Base-by-base conservation (phyloP, 1,140 invertebrate genomes). In the Babylonia areolata region DNA sequence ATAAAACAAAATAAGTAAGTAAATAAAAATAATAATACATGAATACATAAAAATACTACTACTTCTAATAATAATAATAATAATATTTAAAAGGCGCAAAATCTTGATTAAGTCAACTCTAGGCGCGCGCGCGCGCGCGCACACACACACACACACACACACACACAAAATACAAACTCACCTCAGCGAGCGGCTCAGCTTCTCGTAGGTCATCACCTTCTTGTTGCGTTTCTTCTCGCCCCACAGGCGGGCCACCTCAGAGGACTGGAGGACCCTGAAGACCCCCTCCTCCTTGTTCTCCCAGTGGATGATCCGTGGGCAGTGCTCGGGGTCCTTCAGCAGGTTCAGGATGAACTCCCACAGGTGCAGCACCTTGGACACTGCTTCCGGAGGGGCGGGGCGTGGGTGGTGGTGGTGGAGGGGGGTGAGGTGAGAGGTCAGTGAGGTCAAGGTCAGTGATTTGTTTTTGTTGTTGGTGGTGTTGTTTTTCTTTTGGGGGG, bases 131-230 rank as follows among this genome's bases (percentile, higher is more conserved):
- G 46, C 46, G 46, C 46, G 46, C 17, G 46, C 9, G 46, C 17
- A 51, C 17, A 51, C 46, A 12, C 46, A 51, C 46, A 12, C 46
- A 51, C 46, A 17, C 17, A 51, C 46, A 51, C 9, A 51, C 46
- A 17, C 46, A 51, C 46, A 51, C 46, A 64, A 64, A 5, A 23
- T 23, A 12, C 12, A 28, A 12, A 64, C 89, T 93, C 94, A 97
- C 96, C 98, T 96, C 96, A 99, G 97, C 9, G 98, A 98, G 89
- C 98, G 94, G 94, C 97, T 98, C 88, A 98, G 96, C 94, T 99
- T 99, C 93, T 98, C 98, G 93, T 98, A 99, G 37, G 97, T 98
- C 98, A 98, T 98, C 92, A 96, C 96, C 46, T 96, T 96, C 92
- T 98, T 98, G 92, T 97, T 97, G 33, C 92, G 92, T 93, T 98